Evolutionary conservation across 2,797 vertebrate genomes (phyloP).

Genomic region (Pipistrellus pipistrellus): DNA sequence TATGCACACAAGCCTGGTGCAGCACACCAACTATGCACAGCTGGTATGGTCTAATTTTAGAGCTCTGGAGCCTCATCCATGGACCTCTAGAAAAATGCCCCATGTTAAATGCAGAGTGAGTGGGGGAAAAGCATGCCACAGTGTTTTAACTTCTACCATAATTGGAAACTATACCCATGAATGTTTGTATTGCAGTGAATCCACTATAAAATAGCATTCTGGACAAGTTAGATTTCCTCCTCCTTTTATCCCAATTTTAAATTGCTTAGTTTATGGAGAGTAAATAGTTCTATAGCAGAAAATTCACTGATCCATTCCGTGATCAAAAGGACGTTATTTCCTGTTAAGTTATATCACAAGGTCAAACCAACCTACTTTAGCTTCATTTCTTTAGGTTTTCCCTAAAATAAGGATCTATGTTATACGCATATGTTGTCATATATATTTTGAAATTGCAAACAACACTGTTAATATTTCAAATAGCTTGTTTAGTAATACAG

Average conservation of each 20-base stretch:
- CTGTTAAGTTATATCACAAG: slow-evolving; percentile 35
- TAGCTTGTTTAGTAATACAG: slow-evolving; percentile 81
- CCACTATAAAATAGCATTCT: slow-evolving; percentile 59
- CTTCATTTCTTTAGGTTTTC: slow-evolving; percentile 62
- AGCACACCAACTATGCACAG: slow-evolving; percentile 54
- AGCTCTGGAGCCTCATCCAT: slow-evolving; percentile 8
- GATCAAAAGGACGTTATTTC: slow-evolving; percentile 41
- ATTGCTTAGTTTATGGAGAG: slow-evolving; percentile 1
- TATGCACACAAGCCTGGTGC: neutral
- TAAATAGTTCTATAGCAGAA: slow-evolving; percentile 35
- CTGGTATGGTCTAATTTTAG: slow-evolving; percentile 70
- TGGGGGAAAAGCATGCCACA: neutral
- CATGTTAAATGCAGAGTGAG: slow-evolving; percentile 2
- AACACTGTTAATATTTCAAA: slow-evolving; percentile 83
- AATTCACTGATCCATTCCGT: neutral
- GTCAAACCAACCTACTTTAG: slow-evolving; percentile 10
- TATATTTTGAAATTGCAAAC: slow-evolving; percentile 80
- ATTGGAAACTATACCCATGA: neutral
- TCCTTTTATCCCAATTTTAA: neutral
- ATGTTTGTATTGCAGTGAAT: slow-evolving; percentile 4
- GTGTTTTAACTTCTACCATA: slow-evolving; percentile 38
- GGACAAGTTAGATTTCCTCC: neutral
- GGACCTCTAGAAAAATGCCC: slow-evolving; percentile 38
- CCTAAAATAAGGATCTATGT: slow-evolving; percentile 47
- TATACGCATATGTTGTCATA: slow-evolving; percentile 72